phyloP scores from a whole-genome alignment of 1,140 invertebrate species.

The Drosophila leontia region DNA sequence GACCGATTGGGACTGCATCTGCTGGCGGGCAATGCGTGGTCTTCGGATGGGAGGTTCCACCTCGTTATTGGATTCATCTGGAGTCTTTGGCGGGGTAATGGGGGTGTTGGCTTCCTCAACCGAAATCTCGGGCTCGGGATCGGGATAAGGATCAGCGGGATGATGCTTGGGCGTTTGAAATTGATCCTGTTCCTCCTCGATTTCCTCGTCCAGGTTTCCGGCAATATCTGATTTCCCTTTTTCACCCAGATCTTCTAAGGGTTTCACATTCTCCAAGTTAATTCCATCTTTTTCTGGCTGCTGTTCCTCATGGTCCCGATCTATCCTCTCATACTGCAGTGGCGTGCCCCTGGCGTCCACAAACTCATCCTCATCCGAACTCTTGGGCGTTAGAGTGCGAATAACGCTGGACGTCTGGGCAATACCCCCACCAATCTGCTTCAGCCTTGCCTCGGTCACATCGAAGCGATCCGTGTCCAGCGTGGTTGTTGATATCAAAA shows the following conservation, averaged over 20 bases:
- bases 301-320: conserved; percentile 14
- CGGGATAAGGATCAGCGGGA: not conserved
- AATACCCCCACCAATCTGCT: conserved; percentile 77
- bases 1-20: conserved; percentile 74
- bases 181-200: conserved; percentile 4
- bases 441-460: conserved; percentile 72
- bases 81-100: not conserved
- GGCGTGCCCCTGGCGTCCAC: conserved; percentile 72
- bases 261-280: not conserved
- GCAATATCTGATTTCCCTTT: not conserved
- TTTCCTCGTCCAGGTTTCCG: not conserved
- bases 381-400: conserved; percentile 64
- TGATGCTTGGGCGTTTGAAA: conserved; percentile 47
- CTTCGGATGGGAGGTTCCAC: conserved; percentile 46
- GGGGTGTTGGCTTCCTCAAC: not conserved
- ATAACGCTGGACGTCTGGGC: conserved; percentile 66
- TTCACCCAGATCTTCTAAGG: not conserved
- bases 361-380: conserved; percentile 78
- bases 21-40: conserved; percentile 56
- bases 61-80: not conserved
- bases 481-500: conserved; percentile 83
- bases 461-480: conserved; percentile 80
- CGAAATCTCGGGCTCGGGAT: not conserved
- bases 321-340: conserved; percentile 16
- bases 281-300: not conserved